phyloP scores from a whole-genome alignment of 2,888 invertebrate species.

The Cheilosia pagana region DNA sequence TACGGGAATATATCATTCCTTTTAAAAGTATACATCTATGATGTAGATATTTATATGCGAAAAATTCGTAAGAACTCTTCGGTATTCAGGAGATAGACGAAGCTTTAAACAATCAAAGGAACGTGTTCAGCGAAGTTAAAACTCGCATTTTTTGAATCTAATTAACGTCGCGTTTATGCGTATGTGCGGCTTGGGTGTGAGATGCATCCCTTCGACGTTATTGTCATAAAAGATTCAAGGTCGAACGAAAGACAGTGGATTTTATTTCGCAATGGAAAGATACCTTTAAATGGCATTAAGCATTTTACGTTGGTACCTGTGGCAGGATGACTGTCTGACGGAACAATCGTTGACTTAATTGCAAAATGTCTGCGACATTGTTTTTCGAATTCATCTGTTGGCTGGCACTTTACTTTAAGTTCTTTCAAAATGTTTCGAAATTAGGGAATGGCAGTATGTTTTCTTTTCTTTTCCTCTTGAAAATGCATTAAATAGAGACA shows the following conservation, averaged over 20 bases:
- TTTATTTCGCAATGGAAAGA: conserved; percentile 18
- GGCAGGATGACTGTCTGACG: conserved; percentile 36
- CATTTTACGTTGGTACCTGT: conserved; percentile 33
- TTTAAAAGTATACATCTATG: conserved; percentile 34
- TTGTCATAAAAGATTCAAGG: conserved; percentile 61
- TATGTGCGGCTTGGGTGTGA: conserved; percentile 73
- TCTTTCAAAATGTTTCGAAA: conserved; percentile 50
- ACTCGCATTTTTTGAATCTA: conserved; percentile 75
- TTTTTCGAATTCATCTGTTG: conserved; percentile 19
- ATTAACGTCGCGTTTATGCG: conserved; percentile 77
- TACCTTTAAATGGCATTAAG: conserved; percentile 58
- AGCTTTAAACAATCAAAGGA: conserved; percentile 77
- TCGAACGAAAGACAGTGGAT: conserved; percentile 56
- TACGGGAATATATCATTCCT: not conserved
- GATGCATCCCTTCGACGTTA: conserved; percentile 63
- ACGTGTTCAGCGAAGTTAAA: conserved; percentile 76
- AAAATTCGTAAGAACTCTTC: conserved; percentile 25
- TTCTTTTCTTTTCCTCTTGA: not conserved
- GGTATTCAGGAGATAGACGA: conserved; percentile 36
- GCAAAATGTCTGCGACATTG: conserved; percentile 47
- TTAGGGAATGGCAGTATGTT: not conserved
- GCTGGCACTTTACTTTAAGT: conserved; percentile 49
- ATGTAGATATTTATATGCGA: conserved; percentile 17
- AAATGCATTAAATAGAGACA: too few relatives aligned
- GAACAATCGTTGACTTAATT: conserved; percentile 72